These are phyloP conservation scores for Drosophila monieri DNA, from an alignment of 2,888 invertebrate genomes.

Conservation along the genomic window DNA sequence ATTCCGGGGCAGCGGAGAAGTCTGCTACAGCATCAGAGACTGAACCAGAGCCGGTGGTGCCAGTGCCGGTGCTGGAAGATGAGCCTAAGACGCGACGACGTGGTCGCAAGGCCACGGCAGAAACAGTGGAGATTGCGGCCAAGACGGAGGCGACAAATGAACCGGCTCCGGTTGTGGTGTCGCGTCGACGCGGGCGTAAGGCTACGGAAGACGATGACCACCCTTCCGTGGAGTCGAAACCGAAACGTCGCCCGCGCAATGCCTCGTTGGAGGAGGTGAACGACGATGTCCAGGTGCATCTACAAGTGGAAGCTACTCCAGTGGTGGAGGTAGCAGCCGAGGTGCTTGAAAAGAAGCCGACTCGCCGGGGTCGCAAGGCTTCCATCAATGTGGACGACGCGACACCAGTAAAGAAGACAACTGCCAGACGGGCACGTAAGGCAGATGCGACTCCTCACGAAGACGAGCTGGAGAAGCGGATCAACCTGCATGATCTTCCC, in stretches of 20 bases:
- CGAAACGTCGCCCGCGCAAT: conserved; percentile 37
- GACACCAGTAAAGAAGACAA: conserved; percentile 35
- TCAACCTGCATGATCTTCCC: conserved; percentile 14
- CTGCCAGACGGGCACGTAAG: conserved; percentile 40
- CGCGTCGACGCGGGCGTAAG: conserved; percentile 42
- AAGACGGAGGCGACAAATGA: neutral
- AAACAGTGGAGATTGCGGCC: neutral
- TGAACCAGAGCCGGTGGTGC: neutral
- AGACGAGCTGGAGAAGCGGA: neutral
- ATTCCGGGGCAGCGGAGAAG: neutral
- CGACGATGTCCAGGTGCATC: neutral
- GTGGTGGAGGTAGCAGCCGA: neutral
- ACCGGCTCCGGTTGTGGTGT: neutral
- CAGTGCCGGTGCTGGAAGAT: neutral
- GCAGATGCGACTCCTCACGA: neutral
- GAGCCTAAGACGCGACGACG: conserved; percentile 5
- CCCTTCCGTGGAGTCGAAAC: conserved; percentile 5
- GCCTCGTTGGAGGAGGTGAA: conserved; percentile 19
- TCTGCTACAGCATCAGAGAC: neutral
- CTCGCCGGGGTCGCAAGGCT: conserved; percentile 49
- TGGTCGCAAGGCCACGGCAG: conserved; percentile 8
- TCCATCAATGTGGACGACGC: conserved; percentile 39
- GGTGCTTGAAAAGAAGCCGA: conserved; percentile 9
- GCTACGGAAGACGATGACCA: conserved; percentile 11
- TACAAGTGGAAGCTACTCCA: neutral